These are phyloP conservation scores for Oscheius sp. DNA, from an alignment of 1,140 invertebrate genomes.

Conservation along the genomic window DNA sequence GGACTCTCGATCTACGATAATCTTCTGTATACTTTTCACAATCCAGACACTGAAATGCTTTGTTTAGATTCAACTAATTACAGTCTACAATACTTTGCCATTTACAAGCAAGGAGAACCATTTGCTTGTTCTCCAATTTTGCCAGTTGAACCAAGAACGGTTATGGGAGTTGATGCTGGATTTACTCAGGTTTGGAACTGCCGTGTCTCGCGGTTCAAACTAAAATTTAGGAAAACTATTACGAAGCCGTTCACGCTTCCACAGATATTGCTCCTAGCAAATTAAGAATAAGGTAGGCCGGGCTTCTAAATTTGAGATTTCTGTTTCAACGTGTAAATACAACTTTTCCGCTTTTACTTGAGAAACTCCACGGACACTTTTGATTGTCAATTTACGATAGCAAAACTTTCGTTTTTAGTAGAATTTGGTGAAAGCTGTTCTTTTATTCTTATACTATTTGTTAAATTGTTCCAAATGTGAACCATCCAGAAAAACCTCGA, in stretches of 20 bases:
- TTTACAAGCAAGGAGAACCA: conserved; percentile 4
- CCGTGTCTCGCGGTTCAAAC: background rate
- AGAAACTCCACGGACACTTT: no score
- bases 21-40: background rate
- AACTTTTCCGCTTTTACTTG: no score
- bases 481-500: background rate
- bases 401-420: no score
- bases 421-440: no score
- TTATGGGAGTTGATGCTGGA: conserved; percentile 6
- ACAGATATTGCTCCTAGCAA: background rate
- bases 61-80: conserved; percentile 1
- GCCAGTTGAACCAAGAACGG: conserved; percentile 12
- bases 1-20: conserved; percentile 6
- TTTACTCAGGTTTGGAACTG: background rate
- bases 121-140: conserved; percentile 14
- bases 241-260: background rate
- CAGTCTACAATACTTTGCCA: conserved; percentile 10
- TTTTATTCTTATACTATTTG: no score
- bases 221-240: background rate
- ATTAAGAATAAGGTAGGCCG: background rate
- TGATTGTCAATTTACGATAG: no score
- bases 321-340: no score
- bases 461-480: background rate
- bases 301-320: background rate
- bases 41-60: background rate